Evolutionary conservation across 2,797 vertebrate species (phyloP), one percentile per base, ranked within the genome.

Genomic region (Sebastes diaconus): DNA sequence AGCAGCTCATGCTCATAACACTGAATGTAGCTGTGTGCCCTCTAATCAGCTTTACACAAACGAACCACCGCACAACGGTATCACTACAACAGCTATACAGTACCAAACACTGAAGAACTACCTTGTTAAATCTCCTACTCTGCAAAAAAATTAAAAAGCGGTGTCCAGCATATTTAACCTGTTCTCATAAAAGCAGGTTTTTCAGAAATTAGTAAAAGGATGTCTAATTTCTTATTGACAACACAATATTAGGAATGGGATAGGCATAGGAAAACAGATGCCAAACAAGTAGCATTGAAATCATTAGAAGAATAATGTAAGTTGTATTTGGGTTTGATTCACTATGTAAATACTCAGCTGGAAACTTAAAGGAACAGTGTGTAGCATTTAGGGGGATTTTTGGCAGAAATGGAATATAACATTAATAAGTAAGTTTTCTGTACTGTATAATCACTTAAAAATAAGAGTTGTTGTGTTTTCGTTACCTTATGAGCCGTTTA

Each of bases 11-110:
- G 9, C 24, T 68, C 59, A 24, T 55, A 54, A 66, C n/a, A 46
- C 39, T 11, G 4, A 46, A 73, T 57, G 25, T 42, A 55, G 60
- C 27, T 63, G 30, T 25, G 36, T 73, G 8, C 25, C 11, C 12
- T 66, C 13, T 55, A 57, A 78, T 85, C 67, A 68, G 58, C 76
- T 73, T 60, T 30, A 30, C 3, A 73, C 60, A 79, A 68, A 61
- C 2, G 11, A 66, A 20, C 32, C 52, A 46, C 13, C 18, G 3
- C 29, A 58, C 8, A 71, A 42, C 22, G 14, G 20, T 50, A 4
- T 63, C 64, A 70, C 30, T 58, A 29, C 60, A 74, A 30, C 59
- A 57, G 22, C 59, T 66, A 50, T 50, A 50, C 18, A 50, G 29
- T 36, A 34, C 34, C 22, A 70, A 54, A 65, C 68, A 57, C 25